Conservation (phyloP, 2,888 invertebrate species). For the Ernsta delagoae region DNA sequence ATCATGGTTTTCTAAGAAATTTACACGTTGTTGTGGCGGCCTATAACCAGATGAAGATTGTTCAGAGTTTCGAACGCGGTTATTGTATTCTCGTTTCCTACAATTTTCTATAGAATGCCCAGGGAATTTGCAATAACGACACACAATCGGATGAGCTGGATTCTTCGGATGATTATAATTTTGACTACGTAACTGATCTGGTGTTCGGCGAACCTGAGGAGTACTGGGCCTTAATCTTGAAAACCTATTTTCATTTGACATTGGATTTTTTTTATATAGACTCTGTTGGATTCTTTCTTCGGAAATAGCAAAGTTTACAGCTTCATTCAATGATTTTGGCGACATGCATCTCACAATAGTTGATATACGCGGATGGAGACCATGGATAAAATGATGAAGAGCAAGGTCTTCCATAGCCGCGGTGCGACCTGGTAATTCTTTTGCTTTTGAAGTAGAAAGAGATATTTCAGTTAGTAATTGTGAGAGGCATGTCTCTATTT, state of each 20-base stretch:
- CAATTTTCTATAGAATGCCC: conserved; percentile 6
- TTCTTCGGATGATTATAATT: background rate
- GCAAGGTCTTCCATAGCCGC: conserved; percentile 13
- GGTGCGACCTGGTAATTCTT: conserved; percentile 2
- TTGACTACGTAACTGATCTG: background rate
- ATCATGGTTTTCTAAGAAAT: background rate
- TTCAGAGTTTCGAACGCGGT: background rate
- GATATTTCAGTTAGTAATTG: conserved; percentile 14
- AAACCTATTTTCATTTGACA: conserved; percentile 11
- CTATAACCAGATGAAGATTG: background rate
- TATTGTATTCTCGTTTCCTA: conserved; percentile 7
- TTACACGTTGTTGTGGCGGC: conserved; percentile 9
- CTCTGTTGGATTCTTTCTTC: conserved; percentile 32
- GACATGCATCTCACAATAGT: conserved; percentile 31
- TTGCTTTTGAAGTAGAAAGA: background rate
- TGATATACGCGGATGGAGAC: conserved; percentile 23
- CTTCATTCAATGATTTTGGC: conserved; percentile 21
- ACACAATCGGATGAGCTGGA: conserved; percentile 5
- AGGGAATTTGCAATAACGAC: conserved; percentile 3
- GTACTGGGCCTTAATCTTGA: background rate
- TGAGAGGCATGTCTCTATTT: conserved; percentile 20
- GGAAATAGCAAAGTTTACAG: conserved; percentile 15
- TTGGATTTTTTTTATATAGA: background rate
- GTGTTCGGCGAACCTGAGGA: background rate
- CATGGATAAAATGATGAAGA: conserved; percentile 1